Evolutionary conservation across 2,113 vertebrate species (phyloP), one percentile per base, ranked within the genome.

Genomic region (Kryptolebias marmoratus): DNA sequence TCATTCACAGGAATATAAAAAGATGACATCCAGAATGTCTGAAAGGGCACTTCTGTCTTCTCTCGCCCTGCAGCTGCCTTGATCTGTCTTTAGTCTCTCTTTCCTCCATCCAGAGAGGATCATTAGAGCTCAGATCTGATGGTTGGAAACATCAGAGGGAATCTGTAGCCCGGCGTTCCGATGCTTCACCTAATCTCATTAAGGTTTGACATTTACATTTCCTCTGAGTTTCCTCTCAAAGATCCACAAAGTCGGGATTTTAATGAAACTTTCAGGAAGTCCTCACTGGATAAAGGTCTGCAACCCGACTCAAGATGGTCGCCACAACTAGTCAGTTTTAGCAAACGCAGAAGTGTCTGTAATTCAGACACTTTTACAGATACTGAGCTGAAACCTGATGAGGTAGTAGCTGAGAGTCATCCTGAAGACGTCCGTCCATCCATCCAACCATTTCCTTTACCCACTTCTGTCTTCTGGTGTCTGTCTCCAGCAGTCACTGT

Each of bases 61-160:
- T 44, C 67, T 74, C 64, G 69, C 71, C 64, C 57, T 77, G 31
- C 77, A 49, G 56, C 69, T 61, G 7, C 68, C 70, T 82, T 87
- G 75, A 86, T 89, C 80, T 85, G 75, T 50, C 83, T 80, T 89
- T 84, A 87, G 83, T 87, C 71, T 81, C 70, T 82, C 66, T 44
- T 79, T 73, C 64, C 82, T 74, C 68, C 80, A 83, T 79, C 80
- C 77, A 80, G 48, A 75, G 83, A 83, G 87, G 81, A 84, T 89
- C 73, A 87, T 89, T 89, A 87, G 65, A 82, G 85, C 85, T 82
- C 82, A 76, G 85, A 80, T 78, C 60, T 77, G 78, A 75, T 77
- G 55, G 79, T 68, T 67, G 68, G 71, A 68, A 7, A 75, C 85
- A 86, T 87, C 80, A 89, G 80, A 89, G 70, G 70, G 54, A 75